Percentiles rank a stretch among this genome's conserved stretches.
Conservation (phyloP, 2,888 invertebrate genomes). For the Thalpophila matura region DNA sequence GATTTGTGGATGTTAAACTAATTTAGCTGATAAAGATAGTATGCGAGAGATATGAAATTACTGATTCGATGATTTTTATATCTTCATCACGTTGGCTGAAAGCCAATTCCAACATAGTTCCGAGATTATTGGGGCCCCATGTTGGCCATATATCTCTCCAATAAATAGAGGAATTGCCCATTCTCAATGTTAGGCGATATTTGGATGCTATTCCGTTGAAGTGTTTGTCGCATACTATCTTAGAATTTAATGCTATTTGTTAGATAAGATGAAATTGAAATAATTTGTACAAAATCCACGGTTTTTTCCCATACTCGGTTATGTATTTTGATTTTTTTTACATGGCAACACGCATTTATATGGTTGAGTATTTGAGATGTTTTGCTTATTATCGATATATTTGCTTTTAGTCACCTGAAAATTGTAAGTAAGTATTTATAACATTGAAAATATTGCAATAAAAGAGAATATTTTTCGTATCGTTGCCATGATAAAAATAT, state of each 20-base stretch:
- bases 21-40: constrained; percentile 22
- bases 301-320: constrained; percentile 42
- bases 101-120: too few species aligned
- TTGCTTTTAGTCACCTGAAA: neutral
- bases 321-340: constrained; percentile 38
- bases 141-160: too few species aligned
- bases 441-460: constrained; percentile 2
- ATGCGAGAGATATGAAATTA: constrained; percentile 28
- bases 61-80: too few species aligned
- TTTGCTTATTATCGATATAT: too few species aligned
- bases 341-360: constrained; percentile 59
- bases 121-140: too few species aligned
- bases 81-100: too few species aligned
- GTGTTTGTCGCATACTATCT: constrained; percentile 34
- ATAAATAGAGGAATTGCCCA: too few species aligned
- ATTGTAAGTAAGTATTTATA: neutral
- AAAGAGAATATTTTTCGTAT: constrained; percentile 9
- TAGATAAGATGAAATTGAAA: constrained; percentile 54
- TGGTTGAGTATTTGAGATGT: too few species aligned
- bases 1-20: constrained; percentile 54
- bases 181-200: neutral
- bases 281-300: constrained; percentile 57
- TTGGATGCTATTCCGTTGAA: neutral
- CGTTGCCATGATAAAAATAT: constrained; percentile 54
- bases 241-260: constrained; percentile 57